phyloP scores from a whole-genome alignment of 1,140 invertebrate genomes.

The Glossosoma conforme region DNA sequence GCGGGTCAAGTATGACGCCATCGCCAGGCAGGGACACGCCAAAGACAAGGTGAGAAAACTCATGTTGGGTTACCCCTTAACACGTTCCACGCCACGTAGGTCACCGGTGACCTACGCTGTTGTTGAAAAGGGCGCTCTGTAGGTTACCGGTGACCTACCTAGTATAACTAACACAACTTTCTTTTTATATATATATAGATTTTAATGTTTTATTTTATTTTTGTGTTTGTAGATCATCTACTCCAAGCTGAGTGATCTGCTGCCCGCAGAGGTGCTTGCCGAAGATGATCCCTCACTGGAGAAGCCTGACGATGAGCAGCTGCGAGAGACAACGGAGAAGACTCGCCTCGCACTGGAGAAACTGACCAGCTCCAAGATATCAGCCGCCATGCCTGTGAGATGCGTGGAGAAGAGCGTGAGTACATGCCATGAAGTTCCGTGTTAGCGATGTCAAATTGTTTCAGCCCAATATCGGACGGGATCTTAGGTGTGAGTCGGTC shows the following conservation, averaged over 20 bases:
- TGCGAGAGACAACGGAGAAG: conserved; percentile 82
- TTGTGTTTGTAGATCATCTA: conserved; percentile 75
- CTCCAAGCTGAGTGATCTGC: conserved; percentile 88
- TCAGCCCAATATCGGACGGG: too few relatives aligned
- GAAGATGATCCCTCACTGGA: conserved; percentile 87
- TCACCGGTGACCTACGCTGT: too few relatives aligned
- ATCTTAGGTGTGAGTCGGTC: too few relatives aligned
- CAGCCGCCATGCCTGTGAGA: conserved; percentile 89
- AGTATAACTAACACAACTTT: too few relatives aligned
- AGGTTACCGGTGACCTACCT: too few relatives aligned
- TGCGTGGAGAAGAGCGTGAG: conserved; percentile 62
- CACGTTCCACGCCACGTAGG: too few relatives aligned
- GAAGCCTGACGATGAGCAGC: conserved; percentile 79
- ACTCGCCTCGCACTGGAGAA: conserved; percentile 81
- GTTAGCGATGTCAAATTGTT: too few relatives aligned
- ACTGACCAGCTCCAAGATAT: conserved; percentile 83
- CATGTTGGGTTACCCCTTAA: too few relatives aligned
- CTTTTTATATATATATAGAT: too few relatives aligned
- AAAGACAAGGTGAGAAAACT: conserved; percentile 83
- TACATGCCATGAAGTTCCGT: too few relatives aligned
- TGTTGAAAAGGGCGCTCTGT: too few relatives aligned
- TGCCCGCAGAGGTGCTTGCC: conserved; percentile 88
- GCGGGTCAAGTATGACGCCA: conserved; percentile 95
- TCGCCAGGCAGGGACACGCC: conserved; percentile 90
- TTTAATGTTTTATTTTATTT: too few relatives aligned